Base-by-base conservation (phyloP, 2,888 invertebrate genomes). In the Apamea monoglypha region DNA sequence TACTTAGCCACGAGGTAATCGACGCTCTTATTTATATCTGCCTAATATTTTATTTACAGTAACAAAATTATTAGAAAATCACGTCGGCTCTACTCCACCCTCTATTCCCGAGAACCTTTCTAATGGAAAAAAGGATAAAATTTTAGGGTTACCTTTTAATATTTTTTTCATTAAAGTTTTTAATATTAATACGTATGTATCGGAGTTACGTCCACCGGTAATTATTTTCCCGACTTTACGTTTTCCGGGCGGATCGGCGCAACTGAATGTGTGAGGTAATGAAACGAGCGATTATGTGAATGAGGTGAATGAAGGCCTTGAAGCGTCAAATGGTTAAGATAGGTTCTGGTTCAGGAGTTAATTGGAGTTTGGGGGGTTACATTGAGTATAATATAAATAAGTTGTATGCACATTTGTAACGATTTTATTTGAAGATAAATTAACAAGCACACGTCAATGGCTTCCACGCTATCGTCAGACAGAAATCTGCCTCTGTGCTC, bases 161-260 rank as follows among this genome's bases (percentile, higher is more conserved):
- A 95, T 95, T 96, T 97, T 96, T 97, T 96, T 97, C 96, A 96
- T 96, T 96, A 95, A 97, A 97, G 97, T 97, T 97, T 97, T 97
- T 95, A 97, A 96, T 96, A 96, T 96, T 96, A 96, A 96, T 96
- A 95, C 91, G 92, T 92, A 93, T 90, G 94, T 95, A 95, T 96
- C 93, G 92, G 93, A 92, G 93, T 92, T 92, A 85, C 90, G 91
- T 78, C 86, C 84, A 87, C 89, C 92, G 94, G 93, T 96, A 95
- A 97, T 96, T 96, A 96, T 96, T 96, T 96, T 94, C 91, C 91
- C 93, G 92, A 92, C 90, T 92, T 92, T 92, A 92, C 92, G 93
- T 94, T 95, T 95, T 94, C 94, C 95, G 93, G 91, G 85, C 89
- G 91, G 91, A 67, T 84, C 83, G 81, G 59, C 77, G 76, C 82